phyloP scores from a whole-genome alignment of 2,888 invertebrate species.

The Fissipunctia ypsillon region DNA sequence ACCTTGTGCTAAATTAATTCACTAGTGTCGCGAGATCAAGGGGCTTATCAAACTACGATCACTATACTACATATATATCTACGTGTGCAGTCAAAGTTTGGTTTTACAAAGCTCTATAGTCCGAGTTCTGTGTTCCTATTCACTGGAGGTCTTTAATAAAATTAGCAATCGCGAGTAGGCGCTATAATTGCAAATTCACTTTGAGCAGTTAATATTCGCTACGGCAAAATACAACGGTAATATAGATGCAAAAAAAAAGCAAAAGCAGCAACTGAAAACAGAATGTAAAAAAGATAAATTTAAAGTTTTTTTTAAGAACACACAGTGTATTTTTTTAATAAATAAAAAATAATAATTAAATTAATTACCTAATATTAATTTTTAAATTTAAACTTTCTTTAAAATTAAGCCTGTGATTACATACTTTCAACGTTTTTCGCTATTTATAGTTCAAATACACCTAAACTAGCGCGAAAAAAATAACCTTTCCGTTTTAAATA shows the following conservation, averaged over 20 bases:
- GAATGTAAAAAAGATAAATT: neutral
- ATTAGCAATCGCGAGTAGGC: slow-evolving; percentile 6
- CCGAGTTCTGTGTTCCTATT: neutral
- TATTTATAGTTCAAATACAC: neutral
- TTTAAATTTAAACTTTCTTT: neutral
- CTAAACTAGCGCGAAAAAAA: neutral
- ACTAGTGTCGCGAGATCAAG: neutral
- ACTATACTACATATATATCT: neutral
- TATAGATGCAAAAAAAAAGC: neutral
- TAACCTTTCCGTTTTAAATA: neutral
- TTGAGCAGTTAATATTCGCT: slow-evolving; percentile 29
- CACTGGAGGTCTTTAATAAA: neutral
- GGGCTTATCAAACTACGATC: slow-evolving; percentile 12
- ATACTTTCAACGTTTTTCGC: neutral
- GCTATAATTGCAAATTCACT: neutral
- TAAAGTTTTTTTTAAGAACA: too few relatives aligned
- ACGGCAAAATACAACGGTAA: slow-evolving; percentile 17
- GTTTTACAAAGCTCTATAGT: neutral
- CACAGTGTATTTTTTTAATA: neutral
- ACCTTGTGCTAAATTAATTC: slow-evolving; percentile 2
- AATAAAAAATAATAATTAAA: neutral
- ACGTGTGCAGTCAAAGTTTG: neutral
- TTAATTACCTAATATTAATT: neutral
- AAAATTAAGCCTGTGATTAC: neutral
- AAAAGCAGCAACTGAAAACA: neutral